Conservation (phyloP, 2,797 vertebrate species). For the Nothura maculosa region DNA sequence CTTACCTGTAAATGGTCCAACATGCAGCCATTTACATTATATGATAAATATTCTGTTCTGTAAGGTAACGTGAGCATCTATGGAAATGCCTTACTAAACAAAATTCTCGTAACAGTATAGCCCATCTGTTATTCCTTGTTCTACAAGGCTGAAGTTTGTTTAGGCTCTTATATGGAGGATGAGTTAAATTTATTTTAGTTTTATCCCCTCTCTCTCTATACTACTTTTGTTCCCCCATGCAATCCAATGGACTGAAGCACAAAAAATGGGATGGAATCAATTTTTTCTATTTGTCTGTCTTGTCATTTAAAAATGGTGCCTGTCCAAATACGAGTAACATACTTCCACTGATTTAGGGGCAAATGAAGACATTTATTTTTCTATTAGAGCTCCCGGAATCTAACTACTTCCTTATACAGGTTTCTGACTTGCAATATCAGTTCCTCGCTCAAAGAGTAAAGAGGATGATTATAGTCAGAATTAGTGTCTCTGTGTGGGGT, state of each 20-base stretch:
- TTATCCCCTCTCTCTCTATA: slow-evolving; percentile 27
- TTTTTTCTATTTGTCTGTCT: slow-evolving; percentile 28
- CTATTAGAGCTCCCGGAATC: background rate
- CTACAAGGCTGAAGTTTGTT: background rate
- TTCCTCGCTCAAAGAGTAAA: background rate
- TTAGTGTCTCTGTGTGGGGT: background rate
- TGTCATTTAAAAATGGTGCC: slow-evolving; percentile 21
- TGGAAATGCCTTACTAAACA: background rate
- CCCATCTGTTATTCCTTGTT: background rate
- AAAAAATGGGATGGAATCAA: slow-evolving; percentile 6
- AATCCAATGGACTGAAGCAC: background rate
- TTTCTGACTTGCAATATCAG: background rate
- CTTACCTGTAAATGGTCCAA: background rate
- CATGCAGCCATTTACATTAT: background rate
- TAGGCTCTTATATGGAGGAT: background rate
- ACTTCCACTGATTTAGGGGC: slow-evolving; percentile 36
- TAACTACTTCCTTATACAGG: background rate
- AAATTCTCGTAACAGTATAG: background rate
- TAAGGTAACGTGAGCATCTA: background rate
- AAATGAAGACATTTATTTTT: slow-evolving; percentile 43
- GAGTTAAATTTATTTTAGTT: slow-evolving; percentile 22
- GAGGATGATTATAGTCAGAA: background rate
- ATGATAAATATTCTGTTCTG: background rate
- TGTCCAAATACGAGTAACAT: slow-evolving; percentile 27
- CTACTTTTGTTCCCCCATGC: background rate